Evolutionary conservation across 2,797 vertebrate species (phyloP).

Genomic region (Tiaroga cobitis): DNA sequence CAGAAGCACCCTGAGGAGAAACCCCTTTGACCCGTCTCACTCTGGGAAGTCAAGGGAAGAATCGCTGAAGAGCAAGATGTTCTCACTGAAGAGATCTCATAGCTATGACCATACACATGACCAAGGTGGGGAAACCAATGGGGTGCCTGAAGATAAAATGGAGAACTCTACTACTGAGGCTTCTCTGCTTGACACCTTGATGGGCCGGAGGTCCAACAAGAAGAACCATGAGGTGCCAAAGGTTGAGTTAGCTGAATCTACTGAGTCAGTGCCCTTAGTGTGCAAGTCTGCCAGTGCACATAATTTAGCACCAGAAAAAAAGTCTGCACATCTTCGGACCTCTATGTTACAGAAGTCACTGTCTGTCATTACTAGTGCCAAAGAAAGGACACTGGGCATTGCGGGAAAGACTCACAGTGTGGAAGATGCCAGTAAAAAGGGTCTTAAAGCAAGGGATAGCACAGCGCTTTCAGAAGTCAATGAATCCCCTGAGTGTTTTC

Average conservation of each 20-base stretch:
- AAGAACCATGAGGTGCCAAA: constrained; percentile 79
- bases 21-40: constrained; percentile 81
- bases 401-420: constrained; percentile 85
- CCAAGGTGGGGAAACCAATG: constrained; percentile 80
- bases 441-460: constrained; percentile 81
- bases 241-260: constrained; percentile 83
- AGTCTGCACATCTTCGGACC: constrained; percentile 87
- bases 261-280: constrained; percentile 91
- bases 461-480: constrained; percentile 82
- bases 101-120: constrained; percentile 94
- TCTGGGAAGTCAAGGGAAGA: constrained; percentile 85
- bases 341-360: constrained; percentile 97
- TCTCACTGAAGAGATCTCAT: constrained; percentile 91
- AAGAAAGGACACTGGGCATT: constrained; percentile 92
- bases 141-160: constrained; percentile 81
- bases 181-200: constrained; percentile 85
- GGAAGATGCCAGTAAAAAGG: constrained; percentile 87
- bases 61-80: constrained; percentile 87
- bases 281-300: constrained; percentile 97
- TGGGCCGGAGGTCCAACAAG: constrained; percentile 80
- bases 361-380: constrained; percentile 95
- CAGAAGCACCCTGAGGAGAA: constrained; percentile 83
- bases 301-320: constrained; percentile 94
- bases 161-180: constrained; percentile 81
- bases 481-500: constrained; percentile 83